These are phyloP conservation scores for Psittacula derbiana DNA, from an alignment of 2,797 vertebrate species.

Conservation along the genomic window DNA sequence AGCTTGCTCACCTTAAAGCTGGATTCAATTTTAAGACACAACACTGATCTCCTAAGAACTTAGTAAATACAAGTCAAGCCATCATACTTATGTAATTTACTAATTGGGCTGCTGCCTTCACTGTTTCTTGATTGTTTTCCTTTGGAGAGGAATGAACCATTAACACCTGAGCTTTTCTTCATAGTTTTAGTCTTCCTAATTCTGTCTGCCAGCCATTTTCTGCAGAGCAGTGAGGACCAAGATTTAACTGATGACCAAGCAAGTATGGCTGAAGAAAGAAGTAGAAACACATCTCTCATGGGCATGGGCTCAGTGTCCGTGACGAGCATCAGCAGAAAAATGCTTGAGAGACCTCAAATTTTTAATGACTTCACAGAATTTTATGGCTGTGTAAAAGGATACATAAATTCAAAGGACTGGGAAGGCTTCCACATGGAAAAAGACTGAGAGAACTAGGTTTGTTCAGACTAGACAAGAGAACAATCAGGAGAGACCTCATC, in stretches of 20 bases:
- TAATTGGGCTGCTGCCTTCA: background rate
- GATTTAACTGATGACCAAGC: background rate
- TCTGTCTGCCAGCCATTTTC: background rate
- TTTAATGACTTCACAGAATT: background rate
- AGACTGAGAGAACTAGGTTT: background rate
- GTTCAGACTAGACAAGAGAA: background rate
- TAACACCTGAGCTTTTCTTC: background rate
- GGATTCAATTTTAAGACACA: background rate
- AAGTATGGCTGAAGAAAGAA: background rate
- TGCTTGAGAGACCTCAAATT: background rate
- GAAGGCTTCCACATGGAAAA: background rate
- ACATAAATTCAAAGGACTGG: background rate
- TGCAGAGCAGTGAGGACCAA: background rate
- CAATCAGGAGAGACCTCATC: background rate
- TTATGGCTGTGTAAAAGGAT: background rate
- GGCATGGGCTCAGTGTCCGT: background rate
- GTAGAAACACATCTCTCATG: background rate
- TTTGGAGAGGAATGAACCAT: background rate
- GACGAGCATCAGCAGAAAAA: background rate
- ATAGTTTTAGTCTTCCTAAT: background rate
- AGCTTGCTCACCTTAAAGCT: background rate
- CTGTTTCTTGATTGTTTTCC: background rate
- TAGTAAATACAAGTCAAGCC: background rate
- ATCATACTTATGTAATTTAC: background rate
- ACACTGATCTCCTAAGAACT: fast-evolving